Evolutionary conservation across 2,888 invertebrate species (phyloP).

Genomic region (Deilephila elpenor): DNA sequence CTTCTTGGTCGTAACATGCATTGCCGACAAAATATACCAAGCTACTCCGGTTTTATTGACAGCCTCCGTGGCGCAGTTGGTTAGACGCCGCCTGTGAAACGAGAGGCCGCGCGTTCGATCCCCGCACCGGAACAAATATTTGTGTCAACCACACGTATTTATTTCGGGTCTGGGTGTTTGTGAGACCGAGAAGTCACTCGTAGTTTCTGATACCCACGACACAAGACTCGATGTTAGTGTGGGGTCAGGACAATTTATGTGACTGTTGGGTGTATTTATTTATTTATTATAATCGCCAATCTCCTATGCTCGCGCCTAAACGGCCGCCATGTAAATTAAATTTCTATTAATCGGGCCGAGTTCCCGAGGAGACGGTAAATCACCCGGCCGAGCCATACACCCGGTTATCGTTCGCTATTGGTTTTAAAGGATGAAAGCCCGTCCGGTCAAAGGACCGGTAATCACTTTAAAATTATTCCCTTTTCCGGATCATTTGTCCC

Average conservation of each 20-base stretch:
- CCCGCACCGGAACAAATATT: too few species aligned
- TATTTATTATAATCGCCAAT: not conserved
- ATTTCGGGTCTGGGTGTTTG: too few species aligned
- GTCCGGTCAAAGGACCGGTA: conserved; percentile 44
- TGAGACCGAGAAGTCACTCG: too few species aligned
- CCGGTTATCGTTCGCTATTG: conserved; percentile 44
- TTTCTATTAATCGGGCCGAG: conserved; percentile 58
- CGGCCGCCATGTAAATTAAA: conserved; percentile 27
- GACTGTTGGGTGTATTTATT: too few species aligned
- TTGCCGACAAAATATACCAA: not conserved
- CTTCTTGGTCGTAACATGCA: too few species aligned
- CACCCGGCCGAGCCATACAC: conserved; percentile 50
- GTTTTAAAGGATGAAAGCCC: conserved; percentile 40
- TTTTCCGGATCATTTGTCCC: conserved; percentile 38
- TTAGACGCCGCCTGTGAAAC: too few species aligned
- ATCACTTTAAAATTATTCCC: conserved; percentile 51
- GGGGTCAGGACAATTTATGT: too few species aligned
- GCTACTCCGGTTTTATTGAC: not conserved
- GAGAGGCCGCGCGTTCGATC: too few species aligned
- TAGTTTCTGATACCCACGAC: too few species aligned
- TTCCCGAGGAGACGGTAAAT: conserved; percentile 51
- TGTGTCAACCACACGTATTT: too few species aligned
- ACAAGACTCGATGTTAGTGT: too few species aligned
- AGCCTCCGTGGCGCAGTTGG: too few species aligned
- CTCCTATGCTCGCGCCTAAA: not conserved